Base-by-base conservation (phyloP, 2,113 vertebrate species). In the Istiophorus platypterus region DNA sequence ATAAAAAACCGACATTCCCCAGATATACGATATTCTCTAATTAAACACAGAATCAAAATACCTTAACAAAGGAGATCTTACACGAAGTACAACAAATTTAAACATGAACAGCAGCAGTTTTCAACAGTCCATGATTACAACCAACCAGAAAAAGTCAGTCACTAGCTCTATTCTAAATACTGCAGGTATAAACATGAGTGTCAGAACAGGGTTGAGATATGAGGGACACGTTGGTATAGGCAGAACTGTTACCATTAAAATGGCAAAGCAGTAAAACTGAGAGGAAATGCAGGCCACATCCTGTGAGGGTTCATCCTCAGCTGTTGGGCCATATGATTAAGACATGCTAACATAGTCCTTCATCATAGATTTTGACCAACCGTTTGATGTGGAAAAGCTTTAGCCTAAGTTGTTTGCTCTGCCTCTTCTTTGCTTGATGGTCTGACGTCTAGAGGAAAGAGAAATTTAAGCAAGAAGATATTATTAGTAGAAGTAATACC, bases 301-400 rank as follows among this genome's bases (percentile, higher is more conserved):
- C 31, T 4, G 66, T 39, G 39, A 27, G 66, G 31, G 69, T 63
- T 45, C 37, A 29, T 74, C 39, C 37, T 52, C 61, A 22, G 27
- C 34, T 31, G 41, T 65, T 59, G 17, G 31, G 15, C 49, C 41
- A n/a, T 17, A 31, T 51, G 49, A 75, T 57, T 8, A 37, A 51
- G 9, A 26, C 18, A 12, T 12, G 29, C 72, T 92, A 96, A 9
- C 92, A 94, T 22, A 94, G 86, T 42, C 87, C 90, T 66, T 95
- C 92, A 92, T 97, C 96, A 0, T 95, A 97, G 70, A 93, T 88
- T 85, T 94, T 95, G 71, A 97, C 96, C 92, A 96, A 92, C 54
- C 81, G 85, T 77, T 97, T 97, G 92, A 97, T 95, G 86, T 97
- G 96, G 87, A 95, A 96, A 31, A 97, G 95, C 82, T 97, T 96